Conservation (phyloP, 2,113 vertebrate species). For the Peromyscus californicus region DNA sequence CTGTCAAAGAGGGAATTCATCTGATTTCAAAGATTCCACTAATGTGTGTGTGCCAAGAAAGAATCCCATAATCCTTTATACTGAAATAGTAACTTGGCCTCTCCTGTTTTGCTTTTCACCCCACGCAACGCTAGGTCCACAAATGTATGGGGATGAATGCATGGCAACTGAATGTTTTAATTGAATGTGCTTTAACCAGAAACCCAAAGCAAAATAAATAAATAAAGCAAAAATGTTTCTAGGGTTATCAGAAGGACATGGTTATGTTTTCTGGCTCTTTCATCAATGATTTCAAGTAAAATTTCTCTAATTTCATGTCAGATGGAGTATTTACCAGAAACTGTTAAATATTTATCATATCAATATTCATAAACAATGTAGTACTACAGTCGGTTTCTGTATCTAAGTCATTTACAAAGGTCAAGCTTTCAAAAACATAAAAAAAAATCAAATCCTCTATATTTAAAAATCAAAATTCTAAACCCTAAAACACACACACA, state of each 20-base stretch:
- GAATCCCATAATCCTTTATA: slow-evolving; percentile 4
- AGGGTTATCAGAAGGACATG: slow-evolving; percentile 61
- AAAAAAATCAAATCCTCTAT: slow-evolving; percentile 57
- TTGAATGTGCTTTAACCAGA: slow-evolving; percentile 21
- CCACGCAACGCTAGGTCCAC: not conserved
- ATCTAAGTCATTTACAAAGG: slow-evolving; percentile 61
- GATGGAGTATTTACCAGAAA: slow-evolving; percentile 68
- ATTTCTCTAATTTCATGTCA: slow-evolving; percentile 64
- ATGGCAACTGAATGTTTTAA: not conserved
- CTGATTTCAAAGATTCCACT: slow-evolving; percentile 26
- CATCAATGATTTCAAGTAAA: slow-evolving; percentile 48
- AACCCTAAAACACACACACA: slow-evolving; percentile 15
- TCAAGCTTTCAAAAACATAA: slow-evolving; percentile 69
- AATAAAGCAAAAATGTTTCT: slow-evolving; percentile 54
- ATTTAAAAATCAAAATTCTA: slow-evolving; percentile 61
- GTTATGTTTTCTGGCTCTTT: slow-evolving; percentile 55
- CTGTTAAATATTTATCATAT: slow-evolving; percentile 73
- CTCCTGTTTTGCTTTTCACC: not conserved
- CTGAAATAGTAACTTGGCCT: slow-evolving; percentile 30
- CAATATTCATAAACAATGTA: slow-evolving; percentile 70
- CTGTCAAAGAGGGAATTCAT: slow-evolving; percentile 2
- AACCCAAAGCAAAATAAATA: slow-evolving; percentile 54
- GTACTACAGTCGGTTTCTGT: slow-evolving; percentile 58
- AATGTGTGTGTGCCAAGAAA: not conserved
- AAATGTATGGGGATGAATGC: not conserved